phyloP scores from a whole-genome alignment of 1,140 invertebrate species.

The Pararge aegeria region DNA sequence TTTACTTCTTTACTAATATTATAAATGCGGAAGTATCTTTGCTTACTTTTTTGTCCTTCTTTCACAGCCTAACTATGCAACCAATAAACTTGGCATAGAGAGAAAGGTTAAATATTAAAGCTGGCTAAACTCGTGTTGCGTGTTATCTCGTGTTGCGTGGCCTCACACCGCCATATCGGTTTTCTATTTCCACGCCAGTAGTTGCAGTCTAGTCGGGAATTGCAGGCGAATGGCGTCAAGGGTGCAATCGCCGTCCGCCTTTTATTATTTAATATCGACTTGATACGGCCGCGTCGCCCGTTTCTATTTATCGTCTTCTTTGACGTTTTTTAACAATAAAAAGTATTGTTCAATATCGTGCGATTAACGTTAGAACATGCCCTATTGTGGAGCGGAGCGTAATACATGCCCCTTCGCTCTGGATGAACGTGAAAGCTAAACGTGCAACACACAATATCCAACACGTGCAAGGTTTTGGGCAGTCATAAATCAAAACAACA shows the following conservation, averaged over 20 bases:
- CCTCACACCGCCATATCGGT: conserved; percentile 1
- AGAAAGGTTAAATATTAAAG: too few relatives aligned
- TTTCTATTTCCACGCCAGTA: conserved; percentile 10
- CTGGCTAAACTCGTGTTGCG: neutral
- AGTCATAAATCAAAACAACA: conserved; percentile 52
- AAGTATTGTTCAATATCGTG: too few relatives aligned
- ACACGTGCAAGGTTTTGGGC: conserved; percentile 64
- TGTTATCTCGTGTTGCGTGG: neutral
- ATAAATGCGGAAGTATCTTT: too few relatives aligned
- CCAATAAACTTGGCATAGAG: too few relatives aligned
- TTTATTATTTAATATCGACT: conserved; percentile 12
- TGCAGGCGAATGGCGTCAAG: conserved; percentile 8
- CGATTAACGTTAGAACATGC: conserved; percentile 8
- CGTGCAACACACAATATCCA: conserved; percentile 38
- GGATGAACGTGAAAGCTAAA: neutral
- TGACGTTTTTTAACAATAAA: too few relatives aligned
- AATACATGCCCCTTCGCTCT: neutral
- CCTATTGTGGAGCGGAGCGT: conserved; percentile 11
- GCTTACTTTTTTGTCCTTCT: too few relatives aligned
- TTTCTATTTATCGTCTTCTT: too few relatives aligned
- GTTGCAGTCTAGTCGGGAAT: conserved; percentile 8
- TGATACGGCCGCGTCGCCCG: neutral
- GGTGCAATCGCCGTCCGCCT: conserved; percentile 4
- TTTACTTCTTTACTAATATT: too few relatives aligned
- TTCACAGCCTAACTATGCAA: too few relatives aligned